phyloP scores from a whole-genome alignment of 2,113 vertebrate species.

The Peromyscus leucopus region DNA sequence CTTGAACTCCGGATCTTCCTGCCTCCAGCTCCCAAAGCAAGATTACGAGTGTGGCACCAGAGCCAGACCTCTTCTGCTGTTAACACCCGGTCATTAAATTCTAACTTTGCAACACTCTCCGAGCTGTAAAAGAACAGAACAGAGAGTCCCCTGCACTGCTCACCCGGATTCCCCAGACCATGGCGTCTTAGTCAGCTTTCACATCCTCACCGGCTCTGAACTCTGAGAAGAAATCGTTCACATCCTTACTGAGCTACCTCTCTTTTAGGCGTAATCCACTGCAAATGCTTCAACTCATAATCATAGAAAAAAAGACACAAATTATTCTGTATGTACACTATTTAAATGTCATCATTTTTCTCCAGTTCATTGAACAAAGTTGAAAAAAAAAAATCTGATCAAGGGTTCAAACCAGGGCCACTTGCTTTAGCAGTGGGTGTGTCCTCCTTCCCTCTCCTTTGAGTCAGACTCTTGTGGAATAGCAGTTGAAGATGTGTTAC shows the following conservation, averaged over 20 bases:
- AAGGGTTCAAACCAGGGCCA: neutral
- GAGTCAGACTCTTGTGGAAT: neutral
- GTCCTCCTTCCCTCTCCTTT: neutral
- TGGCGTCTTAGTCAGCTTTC: neutral
- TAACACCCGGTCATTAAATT: neutral
- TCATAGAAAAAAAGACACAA: constrained; percentile 1
- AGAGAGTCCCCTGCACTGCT: constrained; percentile 11
- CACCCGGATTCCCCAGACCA: neutral
- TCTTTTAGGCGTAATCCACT: neutral
- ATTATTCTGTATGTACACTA: neutral
- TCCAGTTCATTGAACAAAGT: neutral
- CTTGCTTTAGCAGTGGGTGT: neutral
- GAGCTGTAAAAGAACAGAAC: neutral
- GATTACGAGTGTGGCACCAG: neutral
- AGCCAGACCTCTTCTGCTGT: neutral
- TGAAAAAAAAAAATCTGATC: neutral
- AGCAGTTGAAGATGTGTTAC: neutral
- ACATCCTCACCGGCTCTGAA: neutral
- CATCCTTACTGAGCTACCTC: neutral
- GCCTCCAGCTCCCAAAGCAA: neutral
- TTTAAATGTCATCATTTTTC: neutral
- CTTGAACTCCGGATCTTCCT: neutral
- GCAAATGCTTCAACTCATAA: neutral
- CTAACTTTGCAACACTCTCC: constrained; percentile 5
- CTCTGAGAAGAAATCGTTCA: neutral